A percentile compares a stretch with the other conserved stretches of the same genome.
phyloP scores from a whole-genome alignment of 2,888 invertebrate species.

The Hypsopygia costalis region DNA sequence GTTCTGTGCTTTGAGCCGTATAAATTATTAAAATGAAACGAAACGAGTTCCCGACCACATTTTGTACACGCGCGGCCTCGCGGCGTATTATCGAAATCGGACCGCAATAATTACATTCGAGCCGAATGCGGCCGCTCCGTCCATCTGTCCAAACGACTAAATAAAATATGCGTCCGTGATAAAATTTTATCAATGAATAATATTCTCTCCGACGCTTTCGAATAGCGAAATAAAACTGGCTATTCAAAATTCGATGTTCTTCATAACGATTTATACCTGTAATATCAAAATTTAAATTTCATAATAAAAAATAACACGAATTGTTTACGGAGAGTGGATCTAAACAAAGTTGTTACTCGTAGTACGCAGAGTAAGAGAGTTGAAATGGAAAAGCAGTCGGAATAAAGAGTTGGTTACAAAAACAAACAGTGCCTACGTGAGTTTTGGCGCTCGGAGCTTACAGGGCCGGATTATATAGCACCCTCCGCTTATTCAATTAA shows the following conservation, averaged over 20 bases:
- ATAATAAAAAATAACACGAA: constrained; percentile 6
- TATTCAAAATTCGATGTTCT: constrained; percentile 35
- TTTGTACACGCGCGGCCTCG: constrained; percentile 61
- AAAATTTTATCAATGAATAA: constrained; percentile 59
- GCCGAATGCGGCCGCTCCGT: constrained; percentile 62
- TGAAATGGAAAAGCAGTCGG: constrained; percentile 38
- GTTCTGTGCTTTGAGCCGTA: constrained; percentile 52
- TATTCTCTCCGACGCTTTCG: constrained; percentile 35
- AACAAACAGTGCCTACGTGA: constrained; percentile 48
- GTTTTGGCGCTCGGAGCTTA: constrained; percentile 46
- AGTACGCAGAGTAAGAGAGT: constrained; percentile 27
- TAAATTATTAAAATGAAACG: constrained; percentile 75
- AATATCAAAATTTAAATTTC: constrained; percentile 2
- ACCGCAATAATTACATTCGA: constrained; percentile 77
- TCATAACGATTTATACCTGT: constrained; percentile 13
- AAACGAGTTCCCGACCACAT: constrained; percentile 67
- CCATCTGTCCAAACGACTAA: constrained; percentile 62
- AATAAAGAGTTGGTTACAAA: constrained; percentile 40
- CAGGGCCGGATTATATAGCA: constrained; percentile 53
- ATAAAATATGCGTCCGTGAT: constrained; percentile 57
- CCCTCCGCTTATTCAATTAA: constrained; percentile 67
- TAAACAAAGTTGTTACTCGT: constrained; percentile 10
- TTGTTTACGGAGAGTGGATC: background rate
- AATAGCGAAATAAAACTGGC: constrained; percentile 45
- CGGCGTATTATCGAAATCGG: constrained; percentile 74